Evolutionary conservation across 2,888 invertebrate genomes (phyloP).

Genomic region (Tortricodes alternella): DNA sequence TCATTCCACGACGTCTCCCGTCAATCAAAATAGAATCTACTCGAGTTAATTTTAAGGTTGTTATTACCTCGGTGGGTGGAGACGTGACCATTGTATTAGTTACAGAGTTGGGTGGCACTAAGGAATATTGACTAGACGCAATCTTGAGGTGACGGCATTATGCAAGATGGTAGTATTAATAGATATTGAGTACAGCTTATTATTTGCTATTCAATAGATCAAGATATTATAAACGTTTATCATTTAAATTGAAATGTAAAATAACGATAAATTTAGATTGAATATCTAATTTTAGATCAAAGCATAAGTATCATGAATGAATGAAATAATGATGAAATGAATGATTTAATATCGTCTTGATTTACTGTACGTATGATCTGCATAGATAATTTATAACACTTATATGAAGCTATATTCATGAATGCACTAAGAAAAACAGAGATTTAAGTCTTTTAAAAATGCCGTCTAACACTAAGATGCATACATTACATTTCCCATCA

Average conservation of each 20-base stretch:
- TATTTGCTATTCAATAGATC: constrained; percentile 14
- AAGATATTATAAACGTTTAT: constrained; percentile 4
- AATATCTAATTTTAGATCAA: neutral
- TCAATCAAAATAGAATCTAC: neutral
- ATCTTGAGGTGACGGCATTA: constrained; percentile 22
- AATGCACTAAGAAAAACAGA: too few species aligned
- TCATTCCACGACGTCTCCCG: neutral
- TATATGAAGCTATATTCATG: too few species aligned
- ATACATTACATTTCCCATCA: too few species aligned
- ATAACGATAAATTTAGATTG: neutral
- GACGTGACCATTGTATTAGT: constrained; percentile 44
- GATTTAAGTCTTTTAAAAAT: too few species aligned
- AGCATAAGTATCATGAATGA: too few species aligned
- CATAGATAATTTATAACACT: too few species aligned
- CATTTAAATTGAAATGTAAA: constrained; percentile 18
- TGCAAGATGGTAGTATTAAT: constrained; percentile 22
- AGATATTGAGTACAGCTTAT: neutral
- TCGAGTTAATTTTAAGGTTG: neutral
- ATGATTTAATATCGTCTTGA: too few species aligned
- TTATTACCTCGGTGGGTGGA: neutral
- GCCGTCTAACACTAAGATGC: too few species aligned
- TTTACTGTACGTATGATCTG: too few species aligned
- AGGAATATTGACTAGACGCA: constrained; percentile 35
- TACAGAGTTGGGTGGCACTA: constrained; percentile 21
- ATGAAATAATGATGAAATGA: too few species aligned